A percentile compares a stretch with the other conserved stretches of the same genome.
These are phyloP conservation scores for Hylaeus volcanicus DNA, from an alignment of 1,140 invertebrate genomes.

Conservation along the genomic window DNA sequence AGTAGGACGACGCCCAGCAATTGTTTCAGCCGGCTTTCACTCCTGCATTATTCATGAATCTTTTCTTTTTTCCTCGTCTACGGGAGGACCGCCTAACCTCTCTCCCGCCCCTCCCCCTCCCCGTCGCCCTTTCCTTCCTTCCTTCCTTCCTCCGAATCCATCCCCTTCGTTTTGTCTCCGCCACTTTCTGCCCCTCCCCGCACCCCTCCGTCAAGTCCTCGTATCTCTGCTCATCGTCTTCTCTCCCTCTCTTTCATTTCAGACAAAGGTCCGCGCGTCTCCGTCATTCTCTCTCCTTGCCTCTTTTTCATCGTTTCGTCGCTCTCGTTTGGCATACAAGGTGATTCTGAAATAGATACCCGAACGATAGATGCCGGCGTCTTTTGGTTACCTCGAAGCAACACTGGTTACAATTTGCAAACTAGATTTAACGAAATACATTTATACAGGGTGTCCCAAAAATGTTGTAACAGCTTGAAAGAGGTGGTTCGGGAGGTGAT, in stretches of 20 bases:
- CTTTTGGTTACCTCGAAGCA: too few species aligned
- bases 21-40: constrained; percentile 68
- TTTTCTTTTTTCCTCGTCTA: constrained; percentile 49
- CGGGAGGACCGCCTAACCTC: constrained; percentile 33
- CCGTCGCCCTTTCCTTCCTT: neutral
- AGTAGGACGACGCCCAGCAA: constrained; percentile 66
- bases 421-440: too few species aligned
- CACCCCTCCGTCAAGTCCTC: neutral
- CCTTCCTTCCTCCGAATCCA: neutral
- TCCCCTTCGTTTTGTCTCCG: neutral
- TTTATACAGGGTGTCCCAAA: too few species aligned
- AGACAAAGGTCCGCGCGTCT: neutral
- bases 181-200: neutral
- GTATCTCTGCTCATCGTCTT: neutral
- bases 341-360: neutral
- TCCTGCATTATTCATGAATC: constrained; percentile 68
- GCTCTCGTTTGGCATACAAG: neutral
- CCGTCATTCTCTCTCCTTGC: neutral
- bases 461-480: too few species aligned
- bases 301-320: constrained; percentile 10
- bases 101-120: neutral
- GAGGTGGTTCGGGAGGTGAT: too few species aligned
- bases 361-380: neutral
- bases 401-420: too few species aligned
- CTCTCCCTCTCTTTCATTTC: neutral